Evolutionary conservation across 1,140 invertebrate genomes (phyloP).

Genomic region (Calosoma granatense): DNA sequence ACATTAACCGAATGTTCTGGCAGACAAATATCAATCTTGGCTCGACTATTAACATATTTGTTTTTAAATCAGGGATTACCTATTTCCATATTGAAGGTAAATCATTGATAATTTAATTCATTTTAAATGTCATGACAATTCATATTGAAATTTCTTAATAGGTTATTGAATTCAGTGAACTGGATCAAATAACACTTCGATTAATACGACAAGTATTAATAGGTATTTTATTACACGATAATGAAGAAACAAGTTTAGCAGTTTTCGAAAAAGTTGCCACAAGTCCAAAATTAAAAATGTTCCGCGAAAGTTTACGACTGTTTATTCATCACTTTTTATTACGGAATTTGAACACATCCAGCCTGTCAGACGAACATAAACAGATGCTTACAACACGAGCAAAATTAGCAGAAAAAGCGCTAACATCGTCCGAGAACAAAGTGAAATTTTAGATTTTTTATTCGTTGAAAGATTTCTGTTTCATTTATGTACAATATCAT

Average conservation of each 20-base stretch:
- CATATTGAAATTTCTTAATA: conserved; percentile 27
- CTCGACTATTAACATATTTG: conserved; percentile 69
- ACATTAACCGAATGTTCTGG: conserved; percentile 54
- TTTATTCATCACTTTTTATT: conserved; percentile 74
- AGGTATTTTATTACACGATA: conserved; percentile 52
- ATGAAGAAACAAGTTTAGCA: conserved; percentile 44
- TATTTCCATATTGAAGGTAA: conserved; percentile 79
- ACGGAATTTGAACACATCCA: conserved; percentile 45
- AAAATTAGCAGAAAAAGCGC: conserved; percentile 44
- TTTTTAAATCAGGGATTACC: conserved; percentile 67
- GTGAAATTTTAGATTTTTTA: background rate
- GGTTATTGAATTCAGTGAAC: conserved; percentile 70
- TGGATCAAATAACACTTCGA: conserved; percentile 56
- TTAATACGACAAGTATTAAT: conserved; percentile 63
- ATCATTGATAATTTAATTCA: conserved; percentile 16
- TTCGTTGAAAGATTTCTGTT: too few relatives aligned
- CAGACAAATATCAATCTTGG: conserved; percentile 62
- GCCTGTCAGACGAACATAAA: conserved; percentile 40
- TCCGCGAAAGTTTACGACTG: conserved; percentile 62
- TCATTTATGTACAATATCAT: too few relatives aligned
- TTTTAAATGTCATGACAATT: too few relatives aligned
- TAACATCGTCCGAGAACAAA: conserved; percentile 26
- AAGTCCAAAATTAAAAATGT: conserved; percentile 56
- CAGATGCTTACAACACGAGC: conserved; percentile 40
- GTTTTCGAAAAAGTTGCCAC: conserved; percentile 57